A percentile compares a stretch with the other conserved stretches of the same genome.
Conservation (phyloP, 2,888 invertebrate genomes). For the Eristalis tenax region DNA sequence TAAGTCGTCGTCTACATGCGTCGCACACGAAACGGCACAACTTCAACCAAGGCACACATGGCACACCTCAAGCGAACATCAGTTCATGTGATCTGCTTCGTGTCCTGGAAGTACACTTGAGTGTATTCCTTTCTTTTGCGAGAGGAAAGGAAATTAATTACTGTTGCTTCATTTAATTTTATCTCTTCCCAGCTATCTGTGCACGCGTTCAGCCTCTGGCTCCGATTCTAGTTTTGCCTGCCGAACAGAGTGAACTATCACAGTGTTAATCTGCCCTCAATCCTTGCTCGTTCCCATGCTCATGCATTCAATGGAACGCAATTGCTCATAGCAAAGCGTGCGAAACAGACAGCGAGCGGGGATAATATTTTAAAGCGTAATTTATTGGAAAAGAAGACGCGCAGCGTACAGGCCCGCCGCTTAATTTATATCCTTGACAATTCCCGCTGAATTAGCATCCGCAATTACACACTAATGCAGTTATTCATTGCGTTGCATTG, state of each 20-base stretch:
- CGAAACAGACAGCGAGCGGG: slow-evolving; percentile 11
- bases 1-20: background rate
- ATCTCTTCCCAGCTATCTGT: background rate
- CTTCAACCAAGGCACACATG: background rate
- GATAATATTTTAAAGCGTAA: slow-evolving; percentile 71
- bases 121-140: slow-evolving; percentile 9
- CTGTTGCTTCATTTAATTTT: slow-evolving; percentile 34
- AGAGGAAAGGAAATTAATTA: slow-evolving; percentile 27
- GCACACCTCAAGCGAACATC: background rate
- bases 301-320: background rate
- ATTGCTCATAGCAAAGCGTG: background rate
- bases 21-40: background rate
- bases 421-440: slow-evolving; percentile 69
- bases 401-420: slow-evolving; percentile 36
- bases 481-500: slow-evolving; percentile 62
- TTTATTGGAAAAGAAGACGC: slow-evolving; percentile 71
- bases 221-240: background rate
- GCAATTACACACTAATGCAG: slow-evolving; percentile 73
- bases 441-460: slow-evolving; percentile 72
- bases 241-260: background rate
- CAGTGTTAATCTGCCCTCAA: slow-evolving; percentile 10
- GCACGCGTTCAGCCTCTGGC: background rate
- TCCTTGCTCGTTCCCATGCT: background rate
- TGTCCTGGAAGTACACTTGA: slow-evolving; percentile 27
- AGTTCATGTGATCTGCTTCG: slow-evolving; percentile 2